These are phyloP conservation scores for Melipona quadrifasciata DNA, from an alignment of 1,140 invertebrate species.

Conservation along the genomic window DNA sequence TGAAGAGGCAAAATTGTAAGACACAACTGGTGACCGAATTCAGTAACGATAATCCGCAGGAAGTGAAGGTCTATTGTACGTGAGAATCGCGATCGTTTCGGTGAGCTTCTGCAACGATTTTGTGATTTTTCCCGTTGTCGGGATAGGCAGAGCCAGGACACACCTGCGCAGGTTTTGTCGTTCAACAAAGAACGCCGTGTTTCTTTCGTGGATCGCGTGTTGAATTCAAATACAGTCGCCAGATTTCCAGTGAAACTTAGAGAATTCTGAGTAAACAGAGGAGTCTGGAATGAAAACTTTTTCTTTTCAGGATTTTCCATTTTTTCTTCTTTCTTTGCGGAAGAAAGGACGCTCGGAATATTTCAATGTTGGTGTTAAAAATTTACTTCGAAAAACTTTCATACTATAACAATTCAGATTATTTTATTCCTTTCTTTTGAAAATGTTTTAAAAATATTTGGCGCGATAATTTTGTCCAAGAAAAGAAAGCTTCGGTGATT, in stretches of 20 bases:
- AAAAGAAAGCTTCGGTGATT: background rate
- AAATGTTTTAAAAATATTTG: background rate
- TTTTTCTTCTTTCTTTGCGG: background rate
- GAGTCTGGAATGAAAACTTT: background rate
- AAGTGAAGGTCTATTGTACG: background rate
- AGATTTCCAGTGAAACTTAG: background rate
- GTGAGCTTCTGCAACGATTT: background rate
- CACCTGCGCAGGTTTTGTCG: conserved; percentile 36
- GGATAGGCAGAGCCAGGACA: conserved; percentile 23
- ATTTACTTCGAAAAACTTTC: background rate
- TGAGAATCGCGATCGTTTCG: background rate
- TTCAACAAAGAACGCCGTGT: conserved; percentile 25
- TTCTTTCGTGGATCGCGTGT: background rate
- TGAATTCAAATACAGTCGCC: conserved; percentile 12
- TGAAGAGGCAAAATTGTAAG: background rate
- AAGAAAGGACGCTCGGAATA: background rate
- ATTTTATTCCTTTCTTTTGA: background rate
- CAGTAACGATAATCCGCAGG: background rate
- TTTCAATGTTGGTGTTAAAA: background rate
- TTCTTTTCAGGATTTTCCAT: too few relatives aligned
- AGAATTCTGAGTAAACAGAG: background rate
- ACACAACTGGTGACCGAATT: background rate
- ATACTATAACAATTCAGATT: too few relatives aligned
- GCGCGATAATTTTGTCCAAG: background rate
- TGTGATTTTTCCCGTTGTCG: conserved; percentile 4